Base-by-base conservation (phyloP, 2,797 vertebrate genomes). In the Megaceryle alcyon region DNA sequence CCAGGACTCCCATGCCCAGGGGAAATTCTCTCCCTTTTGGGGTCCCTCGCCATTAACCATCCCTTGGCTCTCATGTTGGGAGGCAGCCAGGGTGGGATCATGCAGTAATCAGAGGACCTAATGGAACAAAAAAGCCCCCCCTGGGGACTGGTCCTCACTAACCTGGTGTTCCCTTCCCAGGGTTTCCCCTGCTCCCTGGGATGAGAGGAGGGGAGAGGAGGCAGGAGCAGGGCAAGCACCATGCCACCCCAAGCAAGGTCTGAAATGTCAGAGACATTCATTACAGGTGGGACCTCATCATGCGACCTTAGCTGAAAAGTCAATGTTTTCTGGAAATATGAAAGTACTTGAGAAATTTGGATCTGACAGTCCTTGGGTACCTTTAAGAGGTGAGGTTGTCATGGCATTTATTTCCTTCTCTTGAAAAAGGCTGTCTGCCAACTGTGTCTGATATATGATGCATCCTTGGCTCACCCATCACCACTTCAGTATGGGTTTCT, bases 1-100 rank as follows among this genome's bases (percentile, higher is more conserved):
- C 14, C 0, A 0, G 7, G 33, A 6, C 43, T 85, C 18, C 57
- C 1, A 2, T 16, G 16, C 31, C 7, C 6, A 17, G 41, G 15
- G 43, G 35, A 70, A 78, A n/a, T 31, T 2, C 3, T 59, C 4
- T 71, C 4, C 14, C 3, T 49, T 88, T 57, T 33, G 33, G n/a
- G 5, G 6, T 48, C 1, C 2, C 6, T 11, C 5, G 49, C 10
- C 14, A 7, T 25, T n/a, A 66, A 23, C 26, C 2, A 21, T 21
- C 9, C 29, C 7, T 35, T 86, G 61, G 7, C 16, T 61, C 60
- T 43, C 11, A 53, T 14, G 7, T 1, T 82, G 12, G 43, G n/a
- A 83, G 16, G 3, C 31, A 61, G 41, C 4, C 53, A 75, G 59
- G 7, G 26, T 64, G 17, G 21, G 10, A 83, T 70, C 14, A 82